Conservation (phyloP, 2,888 invertebrate species). For the Brenthis ino region DNA sequence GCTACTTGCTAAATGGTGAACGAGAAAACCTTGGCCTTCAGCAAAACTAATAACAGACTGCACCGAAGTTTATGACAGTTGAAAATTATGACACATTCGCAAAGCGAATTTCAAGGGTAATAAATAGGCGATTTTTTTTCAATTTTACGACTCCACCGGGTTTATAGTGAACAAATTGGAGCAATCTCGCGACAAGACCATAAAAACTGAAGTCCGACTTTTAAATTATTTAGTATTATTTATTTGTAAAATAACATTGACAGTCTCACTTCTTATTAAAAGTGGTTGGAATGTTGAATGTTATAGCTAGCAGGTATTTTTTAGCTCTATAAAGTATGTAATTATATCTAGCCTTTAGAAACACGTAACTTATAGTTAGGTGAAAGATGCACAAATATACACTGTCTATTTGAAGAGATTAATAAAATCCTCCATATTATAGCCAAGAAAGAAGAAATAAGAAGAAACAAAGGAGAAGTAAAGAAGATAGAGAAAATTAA, state of each 20-base stretch:
- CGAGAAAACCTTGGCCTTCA: conserved; percentile 22
- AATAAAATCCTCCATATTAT: no score
- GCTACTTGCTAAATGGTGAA: conserved; percentile 6
- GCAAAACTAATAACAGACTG: conserved; percentile 34
- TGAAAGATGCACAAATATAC: no score
- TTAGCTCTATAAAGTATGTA: no score
- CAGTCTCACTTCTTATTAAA: not conserved
- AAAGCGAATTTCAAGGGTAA: conserved; percentile 41
- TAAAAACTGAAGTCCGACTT: conserved; percentile 57
- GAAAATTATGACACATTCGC: conserved; percentile 24
- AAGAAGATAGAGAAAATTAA: no score
- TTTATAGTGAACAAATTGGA: conserved; percentile 72
- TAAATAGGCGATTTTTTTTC: conserved; percentile 53
- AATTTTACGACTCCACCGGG: conserved; percentile 57
- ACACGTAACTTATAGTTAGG: no score
- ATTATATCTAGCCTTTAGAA: no score
- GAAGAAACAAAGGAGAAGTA: no score
- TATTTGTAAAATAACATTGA: not conserved
- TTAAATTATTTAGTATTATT: conserved; percentile 8
- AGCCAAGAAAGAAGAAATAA: no score
- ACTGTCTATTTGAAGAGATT: no score
- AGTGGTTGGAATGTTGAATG: not conserved
- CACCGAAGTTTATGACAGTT: conserved; percentile 52
- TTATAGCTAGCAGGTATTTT: not conserved
- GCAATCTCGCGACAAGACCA: conserved; percentile 58